Conservation (phyloP, 1,140 invertebrate genomes). For the Bombus vancouverensis region DNA sequence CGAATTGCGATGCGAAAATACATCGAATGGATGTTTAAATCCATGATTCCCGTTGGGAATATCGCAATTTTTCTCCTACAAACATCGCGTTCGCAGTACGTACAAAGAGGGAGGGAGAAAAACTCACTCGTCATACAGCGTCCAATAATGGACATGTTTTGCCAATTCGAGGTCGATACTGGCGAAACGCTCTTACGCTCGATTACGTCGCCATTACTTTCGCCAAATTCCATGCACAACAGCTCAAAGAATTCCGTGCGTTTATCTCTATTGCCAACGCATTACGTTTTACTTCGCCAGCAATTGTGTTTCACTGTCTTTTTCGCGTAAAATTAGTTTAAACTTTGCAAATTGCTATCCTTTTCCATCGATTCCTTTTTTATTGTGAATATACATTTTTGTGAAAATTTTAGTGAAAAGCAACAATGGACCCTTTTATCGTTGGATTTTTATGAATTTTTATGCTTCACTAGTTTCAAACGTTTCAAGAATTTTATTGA, state of each 20-base stretch:
- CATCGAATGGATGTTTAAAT: background rate
- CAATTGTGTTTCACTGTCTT: background rate
- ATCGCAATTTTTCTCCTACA: constrained; percentile 7
- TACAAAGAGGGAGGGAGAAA: background rate
- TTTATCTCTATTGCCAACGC: background rate
- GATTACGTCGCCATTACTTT: constrained; percentile 38
- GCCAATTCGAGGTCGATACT: constrained; percentile 15
- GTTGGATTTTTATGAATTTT: too few species aligned
- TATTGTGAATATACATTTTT: too few species aligned
- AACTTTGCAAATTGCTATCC: background rate
- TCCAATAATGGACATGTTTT: constrained; percentile 38
- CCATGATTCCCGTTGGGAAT: background rate
- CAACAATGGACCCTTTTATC: too few species aligned
- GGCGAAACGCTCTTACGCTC: constrained; percentile 6
- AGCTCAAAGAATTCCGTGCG: background rate
- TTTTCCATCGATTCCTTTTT: too few species aligned
- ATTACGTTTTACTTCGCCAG: background rate
- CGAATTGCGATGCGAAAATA: background rate
- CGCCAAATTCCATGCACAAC: constrained; percentile 12
- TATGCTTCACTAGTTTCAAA: too few species aligned
- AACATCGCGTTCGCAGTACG: background rate
- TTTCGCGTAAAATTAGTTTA: background rate
- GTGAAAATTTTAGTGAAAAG: too few species aligned
- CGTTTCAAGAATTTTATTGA: too few species aligned
- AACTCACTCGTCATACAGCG: background rate